Conservation (phyloP, 2,113 vertebrate species). For the Bubalus kerabau region DNA sequence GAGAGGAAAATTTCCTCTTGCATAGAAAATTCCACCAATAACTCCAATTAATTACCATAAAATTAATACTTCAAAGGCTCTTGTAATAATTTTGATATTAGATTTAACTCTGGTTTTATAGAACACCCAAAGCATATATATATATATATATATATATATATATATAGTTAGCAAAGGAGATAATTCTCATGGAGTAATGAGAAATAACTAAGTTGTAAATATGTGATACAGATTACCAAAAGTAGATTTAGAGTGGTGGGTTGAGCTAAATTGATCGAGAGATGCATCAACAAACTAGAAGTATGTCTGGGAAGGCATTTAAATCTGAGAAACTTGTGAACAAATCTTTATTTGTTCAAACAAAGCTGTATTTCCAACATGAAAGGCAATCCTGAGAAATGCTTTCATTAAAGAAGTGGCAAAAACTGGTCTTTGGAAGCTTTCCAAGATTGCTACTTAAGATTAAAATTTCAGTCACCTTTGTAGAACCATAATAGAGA, state of each 20-base stretch:
- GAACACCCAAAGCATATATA: neutral
- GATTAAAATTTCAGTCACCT: neutral
- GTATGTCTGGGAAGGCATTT: neutral
- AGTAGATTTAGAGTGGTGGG: neutral
- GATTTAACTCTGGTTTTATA: neutral
- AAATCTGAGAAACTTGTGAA: neutral
- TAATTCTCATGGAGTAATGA: neutral
- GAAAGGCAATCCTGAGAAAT: neutral
- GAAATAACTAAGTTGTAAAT: neutral
- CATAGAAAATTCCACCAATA: neutral
- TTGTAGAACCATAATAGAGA: neutral
- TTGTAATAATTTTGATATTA: neutral
- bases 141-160: too few relatives aligned
- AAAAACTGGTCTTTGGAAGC: neutral
- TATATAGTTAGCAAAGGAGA: neutral
- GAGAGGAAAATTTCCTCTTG: neutral
- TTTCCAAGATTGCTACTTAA: neutral
- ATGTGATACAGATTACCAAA: neutral
- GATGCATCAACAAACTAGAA: neutral
- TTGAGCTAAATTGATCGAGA: neutral
- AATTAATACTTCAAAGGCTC: neutral
- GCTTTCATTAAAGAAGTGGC: neutral
- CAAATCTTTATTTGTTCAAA: neutral
- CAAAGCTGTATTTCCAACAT: neutral
- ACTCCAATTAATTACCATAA: neutral